These are phyloP conservation scores for Coptodon rendalli DNA, from an alignment of 2,113 vertebrate genomes.

Conservation along the genomic window DNA sequence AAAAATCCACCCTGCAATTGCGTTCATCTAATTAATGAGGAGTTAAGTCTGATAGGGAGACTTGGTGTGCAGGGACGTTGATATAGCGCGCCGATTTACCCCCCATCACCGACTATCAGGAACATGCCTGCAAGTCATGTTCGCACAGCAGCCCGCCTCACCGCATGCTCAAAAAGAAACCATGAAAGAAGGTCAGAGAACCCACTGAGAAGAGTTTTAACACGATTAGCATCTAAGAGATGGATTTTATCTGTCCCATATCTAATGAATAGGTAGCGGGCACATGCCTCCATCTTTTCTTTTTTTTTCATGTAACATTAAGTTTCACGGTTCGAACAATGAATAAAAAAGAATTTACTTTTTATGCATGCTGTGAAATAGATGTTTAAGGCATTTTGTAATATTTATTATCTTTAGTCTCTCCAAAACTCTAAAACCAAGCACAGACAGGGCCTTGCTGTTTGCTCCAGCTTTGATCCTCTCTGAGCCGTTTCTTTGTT, in stretches of 20 bases:
- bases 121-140: slow-evolving; percentile 46
- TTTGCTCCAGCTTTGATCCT: not conserved
- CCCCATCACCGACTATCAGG: slow-evolving; percentile 34
- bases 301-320: not conserved
- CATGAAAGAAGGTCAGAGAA: slow-evolving; percentile 32
- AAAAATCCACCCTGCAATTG: not conserved
- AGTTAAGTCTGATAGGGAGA: slow-evolving; percentile 3
- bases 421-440: not conserved
- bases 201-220: slow-evolving; percentile 27
- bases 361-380: not conserved
- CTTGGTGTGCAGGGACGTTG: slow-evolving; percentile 23
- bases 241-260: not conserved
- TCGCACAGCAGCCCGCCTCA: slow-evolving; percentile 31
- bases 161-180: not conserved
- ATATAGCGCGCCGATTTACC: slow-evolving; percentile 57
- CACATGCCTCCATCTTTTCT: not conserved
- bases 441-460: not conserved
- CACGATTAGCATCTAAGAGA: slow-evolving; percentile 7
- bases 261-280: not conserved
- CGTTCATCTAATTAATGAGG: slow-evolving; percentile 50
- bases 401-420: not conserved
- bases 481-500: not conserved
- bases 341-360: not conserved
- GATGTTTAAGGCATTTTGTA: not conserved
- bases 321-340: not conserved